phyloP scores from a whole-genome alignment of 2,888 invertebrate species.

The Drosophila robusta region DNA sequence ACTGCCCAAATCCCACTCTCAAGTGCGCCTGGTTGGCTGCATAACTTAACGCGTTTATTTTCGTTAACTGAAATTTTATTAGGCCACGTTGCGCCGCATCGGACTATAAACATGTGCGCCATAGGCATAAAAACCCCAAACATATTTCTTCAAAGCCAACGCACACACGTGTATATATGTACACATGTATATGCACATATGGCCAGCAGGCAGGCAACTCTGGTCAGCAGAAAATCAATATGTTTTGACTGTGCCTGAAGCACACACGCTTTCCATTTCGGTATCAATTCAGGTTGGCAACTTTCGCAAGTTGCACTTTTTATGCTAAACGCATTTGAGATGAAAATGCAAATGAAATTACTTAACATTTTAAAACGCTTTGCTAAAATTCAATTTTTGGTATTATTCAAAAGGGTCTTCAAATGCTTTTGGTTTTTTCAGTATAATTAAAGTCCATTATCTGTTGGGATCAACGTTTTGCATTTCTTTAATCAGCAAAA shows the following conservation, averaged over 20 bases:
- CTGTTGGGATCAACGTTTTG: no score
- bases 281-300: neutral
- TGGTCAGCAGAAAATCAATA: slow-evolving; percentile 66
- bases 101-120: slow-evolving; percentile 59
- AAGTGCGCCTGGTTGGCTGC: slow-evolving; percentile 12
- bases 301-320: slow-evolving; percentile 3
- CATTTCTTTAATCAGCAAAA: no score
- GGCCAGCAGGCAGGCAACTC: slow-evolving; percentile 5
- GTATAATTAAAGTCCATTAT: no score
- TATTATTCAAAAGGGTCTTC: no score
- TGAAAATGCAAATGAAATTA: neutral
- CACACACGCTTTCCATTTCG: neutral
- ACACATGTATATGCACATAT: slow-evolving; percentile 1
- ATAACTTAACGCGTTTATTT: slow-evolving; percentile 61
- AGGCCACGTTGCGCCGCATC: slow-evolving; percentile 57
- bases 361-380: slow-evolving; percentile 8
- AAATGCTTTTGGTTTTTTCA: no score
- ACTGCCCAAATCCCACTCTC: neutral
- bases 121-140: slow-evolving; percentile 52
- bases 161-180: slow-evolving; percentile 10
- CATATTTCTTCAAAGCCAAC: slow-evolving; percentile 44
- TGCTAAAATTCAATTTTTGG: neutral
- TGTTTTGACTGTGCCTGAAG: slow-evolving; percentile 42
- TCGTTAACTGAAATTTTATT: slow-evolving; percentile 74
- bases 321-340: slow-evolving; percentile 1